Evolutionary conservation across 2,888 invertebrate species (phyloP).

Genomic region (Drosophila leonis): DNA sequence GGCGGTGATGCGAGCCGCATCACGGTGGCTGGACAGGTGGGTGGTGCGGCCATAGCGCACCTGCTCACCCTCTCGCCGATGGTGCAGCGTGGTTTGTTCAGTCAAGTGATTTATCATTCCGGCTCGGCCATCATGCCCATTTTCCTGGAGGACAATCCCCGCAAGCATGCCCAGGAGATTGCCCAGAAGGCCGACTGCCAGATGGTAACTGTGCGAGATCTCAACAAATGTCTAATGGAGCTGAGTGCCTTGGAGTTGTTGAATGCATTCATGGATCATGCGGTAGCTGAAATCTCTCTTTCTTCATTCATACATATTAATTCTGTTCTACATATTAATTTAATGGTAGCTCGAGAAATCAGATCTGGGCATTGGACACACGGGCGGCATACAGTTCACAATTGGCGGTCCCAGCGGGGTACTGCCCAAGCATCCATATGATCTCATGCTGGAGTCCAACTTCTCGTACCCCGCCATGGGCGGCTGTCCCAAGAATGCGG

Average conservation of each 20-base stretch:
- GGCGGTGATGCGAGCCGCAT: constrained; percentile 86
- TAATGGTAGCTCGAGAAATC: constrained; percentile 77
- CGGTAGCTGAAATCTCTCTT: constrained; percentile 56
- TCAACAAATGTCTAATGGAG: constrained; percentile 82
- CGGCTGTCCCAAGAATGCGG: constrained; percentile 83
- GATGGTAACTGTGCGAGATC: constrained; percentile 75
- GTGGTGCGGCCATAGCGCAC: constrained; percentile 86
- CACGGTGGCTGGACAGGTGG: constrained; percentile 87
- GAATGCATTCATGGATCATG: constrained; percentile 81
- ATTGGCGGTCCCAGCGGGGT: constrained; percentile 84
- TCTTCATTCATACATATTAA: background rate
- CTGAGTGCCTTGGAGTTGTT: constrained; percentile 76
- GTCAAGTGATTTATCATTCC: constrained; percentile 86
- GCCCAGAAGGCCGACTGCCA: constrained; percentile 81
- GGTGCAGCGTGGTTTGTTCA: constrained; percentile 85
- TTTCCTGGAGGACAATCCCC: constrained; percentile 86
- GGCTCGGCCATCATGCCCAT: constrained; percentile 86
- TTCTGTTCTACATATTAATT: background rate
- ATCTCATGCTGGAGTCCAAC: constrained; percentile 77
- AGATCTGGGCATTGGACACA: constrained; percentile 79
- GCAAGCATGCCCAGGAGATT: constrained; percentile 84
- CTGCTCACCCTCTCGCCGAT: constrained; percentile 85
- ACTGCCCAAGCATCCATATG: constrained; percentile 82
- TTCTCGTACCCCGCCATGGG: constrained; percentile 83
- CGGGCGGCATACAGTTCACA: constrained; percentile 83